Evolutionary conservation across 2,888 invertebrate species (phyloP).

Genomic region (Heliconius ethilla): DNA sequence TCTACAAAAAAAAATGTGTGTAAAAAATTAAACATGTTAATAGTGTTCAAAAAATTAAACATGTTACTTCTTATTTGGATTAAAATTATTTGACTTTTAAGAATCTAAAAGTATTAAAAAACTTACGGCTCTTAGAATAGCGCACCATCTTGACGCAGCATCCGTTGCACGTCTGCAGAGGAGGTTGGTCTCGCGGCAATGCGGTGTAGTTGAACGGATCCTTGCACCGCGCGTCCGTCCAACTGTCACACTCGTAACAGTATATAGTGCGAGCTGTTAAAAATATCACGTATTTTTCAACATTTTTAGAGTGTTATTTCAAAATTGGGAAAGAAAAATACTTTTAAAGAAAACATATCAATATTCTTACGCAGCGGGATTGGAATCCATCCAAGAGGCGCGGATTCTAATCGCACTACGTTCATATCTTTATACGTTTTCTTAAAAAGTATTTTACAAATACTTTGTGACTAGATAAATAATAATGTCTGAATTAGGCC

Average conservation of each 20-base stretch:
- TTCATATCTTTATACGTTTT: background rate
- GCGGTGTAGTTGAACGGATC: constrained; percentile 97
- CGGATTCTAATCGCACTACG: background rate
- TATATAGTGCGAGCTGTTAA: constrained; percentile 91
- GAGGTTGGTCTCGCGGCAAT: constrained; percentile 92
- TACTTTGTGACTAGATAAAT: constrained; percentile 22
- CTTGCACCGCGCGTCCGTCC: constrained; percentile 93
- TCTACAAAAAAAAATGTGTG: too few species aligned
- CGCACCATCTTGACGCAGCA: constrained; percentile 98
- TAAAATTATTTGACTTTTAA: background rate
- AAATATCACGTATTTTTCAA: constrained; percentile 20
- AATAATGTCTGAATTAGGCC: background rate
- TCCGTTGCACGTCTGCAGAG: constrained; percentile 93
- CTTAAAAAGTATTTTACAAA: background rate
- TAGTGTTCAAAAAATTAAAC: too few species aligned
- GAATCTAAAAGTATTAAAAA: background rate
- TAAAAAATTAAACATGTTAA: too few species aligned
- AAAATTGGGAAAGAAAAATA: background rate
- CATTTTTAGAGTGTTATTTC: background rate
- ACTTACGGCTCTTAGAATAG: constrained; percentile 94
- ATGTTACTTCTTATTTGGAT: too few species aligned
- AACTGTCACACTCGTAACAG: constrained; percentile 97
- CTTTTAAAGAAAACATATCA: background rate
- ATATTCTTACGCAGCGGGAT: background rate
- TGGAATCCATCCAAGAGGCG: background rate